Conservation (phyloP, 1,140 invertebrate species). For the Penaeus indicus region DNA sequence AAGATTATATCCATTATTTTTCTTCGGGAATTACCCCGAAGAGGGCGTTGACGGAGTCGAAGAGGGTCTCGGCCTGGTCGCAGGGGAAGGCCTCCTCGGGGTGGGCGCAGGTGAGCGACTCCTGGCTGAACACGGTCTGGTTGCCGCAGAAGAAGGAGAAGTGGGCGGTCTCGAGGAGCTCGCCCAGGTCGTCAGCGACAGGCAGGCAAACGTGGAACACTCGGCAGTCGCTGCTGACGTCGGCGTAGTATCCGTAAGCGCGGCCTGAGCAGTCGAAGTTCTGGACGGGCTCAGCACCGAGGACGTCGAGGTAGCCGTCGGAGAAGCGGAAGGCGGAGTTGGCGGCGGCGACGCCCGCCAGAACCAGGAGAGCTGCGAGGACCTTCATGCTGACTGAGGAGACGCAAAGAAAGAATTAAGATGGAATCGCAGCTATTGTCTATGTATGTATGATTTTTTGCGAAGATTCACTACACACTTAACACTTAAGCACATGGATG, state of each 20-base stretch:
- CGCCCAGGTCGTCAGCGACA: conserved; percentile 29
- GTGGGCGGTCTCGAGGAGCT: conserved; percentile 13
- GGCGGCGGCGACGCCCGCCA: conserved; percentile 40
- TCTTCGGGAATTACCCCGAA: not conserved
- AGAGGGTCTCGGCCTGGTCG: conserved; percentile 34
- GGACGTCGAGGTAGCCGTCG: conserved; percentile 27
- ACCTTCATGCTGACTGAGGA: conserved; percentile 31
- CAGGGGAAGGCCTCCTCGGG: conserved; percentile 38
- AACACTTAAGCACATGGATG: too few relatives aligned
- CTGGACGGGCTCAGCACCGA: conserved; percentile 26
- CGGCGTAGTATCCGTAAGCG: conserved; percentile 49
- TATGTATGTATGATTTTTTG: too few relatives aligned
- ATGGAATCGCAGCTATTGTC: too few relatives aligned
- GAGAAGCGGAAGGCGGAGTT: conserved; percentile 38
- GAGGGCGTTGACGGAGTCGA: conserved; percentile 22
- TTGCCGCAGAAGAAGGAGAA: conserved; percentile 50
- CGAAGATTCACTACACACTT: too few relatives aligned
- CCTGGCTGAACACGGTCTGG: conserved; percentile 59
- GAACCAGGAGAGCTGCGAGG: conserved; percentile 27
- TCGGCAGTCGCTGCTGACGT: conserved; percentile 49
- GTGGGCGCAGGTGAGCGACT: conserved; percentile 44
- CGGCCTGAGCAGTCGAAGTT: conserved; percentile 26
- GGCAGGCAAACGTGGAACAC: conserved; percentile 55
- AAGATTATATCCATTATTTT: too few relatives aligned
- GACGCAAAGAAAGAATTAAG: too few relatives aligned